These are phyloP conservation scores for Silurus lanzhouensis DNA, from an alignment of 2,797 vertebrate species.

Conservation along the genomic window DNA sequence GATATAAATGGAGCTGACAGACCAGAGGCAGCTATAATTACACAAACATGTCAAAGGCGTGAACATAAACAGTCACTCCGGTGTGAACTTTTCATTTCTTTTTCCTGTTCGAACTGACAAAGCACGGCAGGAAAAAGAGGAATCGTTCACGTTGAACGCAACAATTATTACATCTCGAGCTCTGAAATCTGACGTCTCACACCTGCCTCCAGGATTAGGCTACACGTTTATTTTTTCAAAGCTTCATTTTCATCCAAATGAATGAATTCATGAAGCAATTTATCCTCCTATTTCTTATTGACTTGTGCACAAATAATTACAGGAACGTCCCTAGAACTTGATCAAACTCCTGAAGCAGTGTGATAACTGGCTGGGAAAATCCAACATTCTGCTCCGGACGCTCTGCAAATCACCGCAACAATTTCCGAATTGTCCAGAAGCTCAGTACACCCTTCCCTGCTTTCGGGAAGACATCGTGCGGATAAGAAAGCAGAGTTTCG, in stretches of 20 bases:
- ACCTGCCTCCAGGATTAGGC: not conserved
- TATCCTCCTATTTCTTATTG: not conserved
- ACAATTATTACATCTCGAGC: not conserved
- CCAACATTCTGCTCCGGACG: not conserved
- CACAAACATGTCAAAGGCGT: slow-evolving; percentile 3
- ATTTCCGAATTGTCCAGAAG: not conserved
- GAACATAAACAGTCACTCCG: not conserved
- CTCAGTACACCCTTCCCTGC: not conserved
- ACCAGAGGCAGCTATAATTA: slow-evolving; percentile 15
- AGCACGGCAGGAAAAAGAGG: not conserved
- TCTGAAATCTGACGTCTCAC: not conserved
- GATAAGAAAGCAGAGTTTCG: not conserved
- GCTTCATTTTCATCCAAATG: not conserved
- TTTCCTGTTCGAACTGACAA: not conserved
- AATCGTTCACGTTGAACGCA: not conserved
- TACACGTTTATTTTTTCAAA: too few relatives aligned
- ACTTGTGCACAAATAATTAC: too few relatives aligned
- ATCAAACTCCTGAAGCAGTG: not conserved
- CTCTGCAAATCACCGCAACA: not conserved
- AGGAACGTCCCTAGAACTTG: too few relatives aligned
- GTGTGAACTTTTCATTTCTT: not conserved
- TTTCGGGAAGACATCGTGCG: not conserved
- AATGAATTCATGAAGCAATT: not conserved
- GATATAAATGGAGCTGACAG: slow-evolving; percentile 12
- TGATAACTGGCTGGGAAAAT: not conserved